Percentiles rank a stretch among this genome's conserved stretches.
These are phyloP conservation scores for Columba janthina DNA, from an alignment of 2,113 vertebrate species.

Conservation along the genomic window DNA sequence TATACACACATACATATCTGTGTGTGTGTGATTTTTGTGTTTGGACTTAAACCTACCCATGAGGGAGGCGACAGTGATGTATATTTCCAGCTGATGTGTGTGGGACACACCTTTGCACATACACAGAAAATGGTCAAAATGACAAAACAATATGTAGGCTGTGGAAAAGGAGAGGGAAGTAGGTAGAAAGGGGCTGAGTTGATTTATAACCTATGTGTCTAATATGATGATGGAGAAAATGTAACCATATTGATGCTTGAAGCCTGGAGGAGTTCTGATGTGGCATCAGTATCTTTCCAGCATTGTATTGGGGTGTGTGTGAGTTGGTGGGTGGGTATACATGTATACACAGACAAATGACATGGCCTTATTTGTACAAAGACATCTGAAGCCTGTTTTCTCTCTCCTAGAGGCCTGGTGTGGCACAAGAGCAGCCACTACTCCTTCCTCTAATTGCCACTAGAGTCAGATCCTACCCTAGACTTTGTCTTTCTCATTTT, in stretches of 20 bases:
- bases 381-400: neutral
- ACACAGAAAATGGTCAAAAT: neutral
- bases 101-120: neutral
- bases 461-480: neutral
- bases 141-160: neutral
- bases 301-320: no score
- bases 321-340: neutral
- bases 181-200: neutral
- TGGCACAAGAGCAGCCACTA: neutral
- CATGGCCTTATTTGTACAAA: neutral
- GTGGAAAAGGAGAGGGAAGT: neutral
- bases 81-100: neutral
- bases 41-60: neutral
- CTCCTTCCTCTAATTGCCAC: neutral
- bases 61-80: neutral
- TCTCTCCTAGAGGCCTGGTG: no score
- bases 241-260: neutral
- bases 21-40: neutral
- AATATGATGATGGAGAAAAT: rapidly evolving
- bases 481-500: neutral
- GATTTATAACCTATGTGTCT: neutral
- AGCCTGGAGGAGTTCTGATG: neutral
- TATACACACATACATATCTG: rapidly evolving
- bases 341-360: neutral
- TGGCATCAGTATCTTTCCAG: neutral